Evolutionary conservation across 2,797 vertebrate species (phyloP).

Genomic region (Chelmon rostratus): DNA sequence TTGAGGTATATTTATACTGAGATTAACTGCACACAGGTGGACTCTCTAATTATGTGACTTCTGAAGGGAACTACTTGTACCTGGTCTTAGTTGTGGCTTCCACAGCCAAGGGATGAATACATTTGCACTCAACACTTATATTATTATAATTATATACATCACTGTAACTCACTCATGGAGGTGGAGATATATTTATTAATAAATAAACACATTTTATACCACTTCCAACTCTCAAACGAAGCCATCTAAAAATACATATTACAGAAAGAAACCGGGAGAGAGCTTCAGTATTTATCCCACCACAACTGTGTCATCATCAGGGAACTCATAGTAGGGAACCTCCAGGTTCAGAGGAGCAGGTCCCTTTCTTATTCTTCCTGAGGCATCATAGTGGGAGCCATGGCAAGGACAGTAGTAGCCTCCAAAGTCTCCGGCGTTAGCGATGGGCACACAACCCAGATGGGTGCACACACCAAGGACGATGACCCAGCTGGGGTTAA

Average conservation of each 20-base stretch:
- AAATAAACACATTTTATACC: slow-evolving; percentile 30
- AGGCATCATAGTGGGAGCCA: slow-evolving; percentile 96
- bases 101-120: too few relatives aligned
- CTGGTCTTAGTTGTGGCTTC: too few relatives aligned
- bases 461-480: slow-evolving; percentile 94
- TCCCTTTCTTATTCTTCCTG: slow-evolving; percentile 94
- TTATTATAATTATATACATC: too few relatives aligned
- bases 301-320: slow-evolving; percentile 85
- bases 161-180: slow-evolving; percentile 9
- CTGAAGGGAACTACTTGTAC: too few relatives aligned
- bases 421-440: slow-evolving; percentile 92
- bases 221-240: slow-evolving; percentile 33
- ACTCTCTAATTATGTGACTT: too few relatives aligned
- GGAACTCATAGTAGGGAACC: slow-evolving; percentile 91
- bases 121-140: too few relatives aligned
- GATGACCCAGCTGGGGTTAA: slow-evolving; percentile 91
- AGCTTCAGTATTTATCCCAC: slow-evolving; percentile 87
- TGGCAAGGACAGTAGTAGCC: slow-evolving; percentile 97
- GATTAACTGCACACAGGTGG: too few relatives aligned
- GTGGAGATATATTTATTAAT: slow-evolving; percentile 74
- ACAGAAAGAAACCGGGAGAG: slow-evolving; percentile 40
- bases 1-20: too few relatives aligned
- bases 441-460: slow-evolving; percentile 94
- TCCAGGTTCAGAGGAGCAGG: slow-evolving; percentile 95
- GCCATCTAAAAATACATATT: slow-evolving; percentile 48